These are phyloP conservation scores for Colostygia pectinataria DNA, from an alignment of 2,888 invertebrate genomes.

Conservation along the genomic window DNA sequence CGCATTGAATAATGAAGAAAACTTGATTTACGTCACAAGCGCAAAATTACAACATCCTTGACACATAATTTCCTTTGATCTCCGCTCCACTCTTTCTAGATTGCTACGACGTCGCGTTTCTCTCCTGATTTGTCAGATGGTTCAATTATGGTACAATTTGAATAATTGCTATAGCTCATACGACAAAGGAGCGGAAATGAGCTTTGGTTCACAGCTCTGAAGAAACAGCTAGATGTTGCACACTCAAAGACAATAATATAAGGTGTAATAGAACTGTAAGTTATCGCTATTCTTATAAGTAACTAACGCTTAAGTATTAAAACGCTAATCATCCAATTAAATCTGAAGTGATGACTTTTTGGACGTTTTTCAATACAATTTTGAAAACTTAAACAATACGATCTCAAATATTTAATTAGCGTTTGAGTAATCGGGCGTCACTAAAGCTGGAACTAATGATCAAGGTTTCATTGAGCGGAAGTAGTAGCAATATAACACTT, in stretches of 20 bases:
- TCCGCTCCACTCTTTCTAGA: conserved; percentile 18
- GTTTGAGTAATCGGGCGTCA: too few relatives aligned
- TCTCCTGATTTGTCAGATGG: conserved; percentile 30
- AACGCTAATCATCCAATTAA: too few relatives aligned
- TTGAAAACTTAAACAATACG: too few relatives aligned
- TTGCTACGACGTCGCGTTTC: conserved; percentile 15
- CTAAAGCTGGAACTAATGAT: too few relatives aligned
- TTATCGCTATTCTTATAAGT: too few relatives aligned
- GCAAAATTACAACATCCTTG: conserved; percentile 12
- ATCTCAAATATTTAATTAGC: background rate
- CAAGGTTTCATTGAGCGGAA: too few relatives aligned
- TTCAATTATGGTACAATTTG: conserved; percentile 31
- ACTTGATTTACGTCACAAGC: background rate
- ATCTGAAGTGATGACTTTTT: too few relatives aligned
- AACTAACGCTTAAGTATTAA: too few relatives aligned
- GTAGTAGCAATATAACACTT: too few relatives aligned
- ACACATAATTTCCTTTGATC: conserved; percentile 19
- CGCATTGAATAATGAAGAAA: conserved; percentile 1
- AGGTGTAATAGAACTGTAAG: too few relatives aligned
- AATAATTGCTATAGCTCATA: conserved; percentile 31
- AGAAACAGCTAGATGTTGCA: background rate
- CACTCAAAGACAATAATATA: too few relatives aligned
- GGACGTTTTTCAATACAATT: too few relatives aligned
- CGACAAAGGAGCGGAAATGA: conserved; percentile 49
- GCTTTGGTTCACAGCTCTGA: conserved; percentile 21